Conservation (phyloP, 2,797 vertebrate species). For the Melanogrammus aeglefinus region DNA sequence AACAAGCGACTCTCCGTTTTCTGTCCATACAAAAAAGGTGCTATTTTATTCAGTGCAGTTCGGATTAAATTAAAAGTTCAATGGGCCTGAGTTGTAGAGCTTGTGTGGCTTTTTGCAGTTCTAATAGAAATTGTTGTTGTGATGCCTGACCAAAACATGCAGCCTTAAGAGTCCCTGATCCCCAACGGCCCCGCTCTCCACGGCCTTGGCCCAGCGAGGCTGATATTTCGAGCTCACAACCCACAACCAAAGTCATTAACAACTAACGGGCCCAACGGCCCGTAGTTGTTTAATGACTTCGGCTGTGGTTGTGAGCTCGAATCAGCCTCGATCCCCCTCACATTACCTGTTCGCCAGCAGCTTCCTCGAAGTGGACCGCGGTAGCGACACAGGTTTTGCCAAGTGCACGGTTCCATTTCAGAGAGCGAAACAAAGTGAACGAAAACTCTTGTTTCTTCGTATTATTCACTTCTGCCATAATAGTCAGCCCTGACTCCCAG, state of each 20-base stretch:
- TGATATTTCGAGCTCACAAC: no score
- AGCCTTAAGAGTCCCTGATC: constrained; percentile 5
- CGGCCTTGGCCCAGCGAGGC: constrained; percentile 33
- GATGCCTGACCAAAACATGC: background rate
- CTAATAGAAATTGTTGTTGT: background rate
- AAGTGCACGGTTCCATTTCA: background rate
- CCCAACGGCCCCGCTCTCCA: constrained; percentile 24
- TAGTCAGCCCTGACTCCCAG: background rate
- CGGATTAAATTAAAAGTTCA: no score
- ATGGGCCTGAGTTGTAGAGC: background rate
- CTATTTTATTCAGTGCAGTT: background rate
- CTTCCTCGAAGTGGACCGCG: constrained; percentile 29
- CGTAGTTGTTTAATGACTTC: constrained; percentile 49
- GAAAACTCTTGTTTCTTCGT: background rate
- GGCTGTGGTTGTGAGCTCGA: constrained; percentile 48
- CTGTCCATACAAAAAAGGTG: background rate
- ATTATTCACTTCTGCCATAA: background rate
- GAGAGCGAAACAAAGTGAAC: background rate
- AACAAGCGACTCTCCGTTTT: background rate
- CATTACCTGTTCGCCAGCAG: constrained; percentile 52
- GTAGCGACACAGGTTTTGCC: background rate
- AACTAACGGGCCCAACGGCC: no score
- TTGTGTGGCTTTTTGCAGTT: background rate
- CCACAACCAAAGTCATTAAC: no score
- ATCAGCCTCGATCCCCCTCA: constrained; percentile 44